Base-by-base conservation (phyloP, 2,888 invertebrate species). In the Altica lythri region DNA sequence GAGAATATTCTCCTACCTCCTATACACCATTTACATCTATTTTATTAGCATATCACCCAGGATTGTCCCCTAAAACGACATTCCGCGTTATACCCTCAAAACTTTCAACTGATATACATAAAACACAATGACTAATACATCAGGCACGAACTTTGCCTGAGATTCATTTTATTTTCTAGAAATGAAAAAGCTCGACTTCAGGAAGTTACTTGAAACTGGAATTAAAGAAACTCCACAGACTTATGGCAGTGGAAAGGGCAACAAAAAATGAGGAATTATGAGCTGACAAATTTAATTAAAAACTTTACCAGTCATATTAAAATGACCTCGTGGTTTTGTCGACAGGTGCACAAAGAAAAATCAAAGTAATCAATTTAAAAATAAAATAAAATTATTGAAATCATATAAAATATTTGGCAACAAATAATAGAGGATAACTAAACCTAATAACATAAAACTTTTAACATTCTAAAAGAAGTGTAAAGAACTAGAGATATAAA, bases 91-190 rank as follows among this genome's bases (percentile, higher is more conserved):
- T 8, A 27, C 12, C n/a, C 14, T 4, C 5, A 34, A n/a, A 34
- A 12, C 22, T 14, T 19, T 13, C n/a, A 45, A 19, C 38, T 49
- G 49, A 49, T 49, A 49, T 42, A 49, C 42, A 49, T 49, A 49
- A 49, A 49, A 49, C 22, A 49, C 49, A 49, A 49, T 42, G 42
- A 27, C 40, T 49, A 49, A 49, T 40, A 49, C 22, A 22, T 49
- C 40, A 49, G 32, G 40, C 49, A 49, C 40, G 49, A 49, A 49
- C 49, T 49, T 45, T 45, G 30, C 8, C 45, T 45, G 45, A 45
- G 18, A 22, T 32, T 45, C 45, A 18, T 45, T 45, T 48, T 17
- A 25, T 29, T 47, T 38, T 38, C 19, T 19, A 32, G n/a, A 35
- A 29, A 49, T 32, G 19, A 16, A 48, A 4, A 48, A 32, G 32